Base-by-base conservation (phyloP, 2,888 invertebrate genomes). In the Piscicola geometra region DNA sequence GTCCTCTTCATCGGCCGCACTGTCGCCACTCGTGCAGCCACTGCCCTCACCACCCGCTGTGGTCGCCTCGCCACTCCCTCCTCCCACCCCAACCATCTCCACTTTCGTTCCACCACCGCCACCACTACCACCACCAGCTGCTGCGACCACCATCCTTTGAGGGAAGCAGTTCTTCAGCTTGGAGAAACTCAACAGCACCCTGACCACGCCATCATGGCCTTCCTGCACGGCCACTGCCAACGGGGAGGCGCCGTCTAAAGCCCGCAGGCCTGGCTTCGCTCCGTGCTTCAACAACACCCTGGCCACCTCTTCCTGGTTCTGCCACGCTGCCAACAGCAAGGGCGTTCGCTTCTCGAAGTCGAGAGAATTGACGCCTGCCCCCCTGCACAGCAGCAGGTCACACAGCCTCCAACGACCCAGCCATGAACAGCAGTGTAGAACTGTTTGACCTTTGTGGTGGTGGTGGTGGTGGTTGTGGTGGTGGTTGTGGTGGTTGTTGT, bases 351-450 rank as follows among this genome's bases (percentile, higher is more conserved):
- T 81, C 78, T 85, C 84, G 79, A 83, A 83, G 79, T 86, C 86
- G 12, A 82, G 82, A 28, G 84, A 82, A 80, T 96, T 93, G 0
- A 94, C 92, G 81, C 90, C 89, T 1, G 94, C 94, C 74, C 90
- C 90, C n/a, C 92, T 92, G 86, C 90, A 88, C 71, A 96, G 88
- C 33, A 96, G 87, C 47, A 94, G 86, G 78, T 91, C 91, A 0
- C 94, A 94, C 92, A 95, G 93, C 79, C 94, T 93, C 0, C 90
- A 89, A 83, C 96, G 95, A 0, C 95, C 96, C 84, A 96, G 95
- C 80, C 91, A 90, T 1, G 92, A 91, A 35, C 93, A 87, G 74
- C 91, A 91, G 84, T 93, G 92, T 56, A 93, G 88, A 15, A 30
- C 73, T 21, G 73, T 64, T 32, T 73, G 73, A 35, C 73, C 73